A percentile compares a stretch with the other conserved stretches of the same genome.
Evolutionary conservation across 2,888 invertebrate species (phyloP).

Genomic region (Tipula lateralis): DNA sequence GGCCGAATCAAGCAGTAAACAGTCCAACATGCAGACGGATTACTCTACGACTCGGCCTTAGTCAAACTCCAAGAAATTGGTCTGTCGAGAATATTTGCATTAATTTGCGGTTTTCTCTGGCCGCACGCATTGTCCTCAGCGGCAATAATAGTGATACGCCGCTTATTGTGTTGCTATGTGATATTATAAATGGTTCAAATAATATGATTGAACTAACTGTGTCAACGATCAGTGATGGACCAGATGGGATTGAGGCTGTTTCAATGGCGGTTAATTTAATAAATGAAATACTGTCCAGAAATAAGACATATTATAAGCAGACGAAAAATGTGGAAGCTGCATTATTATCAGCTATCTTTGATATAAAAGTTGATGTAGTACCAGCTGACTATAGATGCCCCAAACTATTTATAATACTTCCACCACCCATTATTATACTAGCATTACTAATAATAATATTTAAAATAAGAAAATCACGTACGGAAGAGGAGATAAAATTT

Average conservation of each 20-base stretch:
- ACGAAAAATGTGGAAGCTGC: slow-evolving; percentile 53
- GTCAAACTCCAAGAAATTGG: slow-evolving; percentile 69
- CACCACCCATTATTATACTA: too few species aligned
- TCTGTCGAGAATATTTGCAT: slow-evolving; percentile 79
- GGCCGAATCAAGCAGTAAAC: slow-evolving; percentile 70
- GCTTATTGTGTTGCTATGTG: slow-evolving; percentile 75
- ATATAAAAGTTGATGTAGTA: slow-evolving; percentile 70
- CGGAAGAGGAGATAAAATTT: too few species aligned
- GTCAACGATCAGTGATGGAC: slow-evolving; percentile 44
- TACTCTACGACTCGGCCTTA: slow-evolving; percentile 68
- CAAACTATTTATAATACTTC: too few species aligned
- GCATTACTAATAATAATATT: too few species aligned
- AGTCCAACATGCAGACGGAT: slow-evolving; percentile 73
- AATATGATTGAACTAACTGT: slow-evolving; percentile 81
- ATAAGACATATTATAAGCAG: slow-evolving; percentile 41
- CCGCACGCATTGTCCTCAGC: slow-evolving; percentile 52
- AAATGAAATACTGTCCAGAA: slow-evolving; percentile 59
- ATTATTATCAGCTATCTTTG: slow-evolving; percentile 66
- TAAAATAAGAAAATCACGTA: too few species aligned
- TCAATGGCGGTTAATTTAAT: slow-evolving; percentile 56
- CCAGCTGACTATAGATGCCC: slow-evolving; percentile 49
- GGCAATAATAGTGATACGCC: slow-evolving; percentile 52
- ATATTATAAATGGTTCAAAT: slow-evolving; percentile 70
- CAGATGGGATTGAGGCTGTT: slow-evolving; percentile 49
- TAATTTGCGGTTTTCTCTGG: slow-evolving; percentile 68